phyloP scores from a whole-genome alignment of 2,113 vertebrate species.

The Collichthys lucidus region DNA sequence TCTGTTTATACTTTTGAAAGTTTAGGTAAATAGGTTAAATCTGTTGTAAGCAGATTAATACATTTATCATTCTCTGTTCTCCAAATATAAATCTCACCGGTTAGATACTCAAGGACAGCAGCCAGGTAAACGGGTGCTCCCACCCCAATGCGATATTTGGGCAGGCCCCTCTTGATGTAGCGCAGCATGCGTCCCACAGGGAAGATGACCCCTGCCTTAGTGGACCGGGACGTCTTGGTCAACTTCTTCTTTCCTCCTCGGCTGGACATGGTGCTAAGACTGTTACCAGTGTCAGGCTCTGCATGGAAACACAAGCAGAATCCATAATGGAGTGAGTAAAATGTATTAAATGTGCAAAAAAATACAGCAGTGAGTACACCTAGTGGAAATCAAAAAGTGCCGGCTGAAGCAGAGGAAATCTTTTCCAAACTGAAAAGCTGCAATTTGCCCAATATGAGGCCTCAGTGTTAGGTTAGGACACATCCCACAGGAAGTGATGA shows the following conservation, averaged over 20 bases:
- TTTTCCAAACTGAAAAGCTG: background rate
- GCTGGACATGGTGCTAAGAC: constrained; percentile 89
- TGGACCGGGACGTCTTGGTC: constrained; percentile 94
- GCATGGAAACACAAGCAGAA: constrained; percentile 16
- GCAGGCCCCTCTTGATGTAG: constrained; percentile 95
- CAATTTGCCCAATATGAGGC: no score
- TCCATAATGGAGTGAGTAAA: background rate
- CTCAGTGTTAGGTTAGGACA: background rate
- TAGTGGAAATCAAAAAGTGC: background rate
- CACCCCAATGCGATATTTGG: constrained; percentile 96
- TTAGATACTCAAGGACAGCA: constrained; percentile 96
- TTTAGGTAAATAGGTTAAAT: background rate
- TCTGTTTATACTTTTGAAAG: background rate
- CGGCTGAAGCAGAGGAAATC: background rate
- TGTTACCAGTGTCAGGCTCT: constrained; percentile 52
- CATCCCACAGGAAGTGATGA: background rate
- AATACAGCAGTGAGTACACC: background rate
- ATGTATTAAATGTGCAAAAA: background rate
- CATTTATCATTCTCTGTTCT: background rate
- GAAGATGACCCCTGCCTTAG: constrained; percentile 97
- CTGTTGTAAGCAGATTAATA: background rate
- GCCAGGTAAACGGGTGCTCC: constrained; percentile 98
- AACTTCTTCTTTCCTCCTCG: constrained; percentile 98
- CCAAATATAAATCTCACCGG: constrained; percentile 83
- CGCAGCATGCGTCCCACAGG: constrained; percentile 98